A percentile compares a stretch with the other conserved stretches of the same genome.
Evolutionary conservation across 2,888 invertebrate genomes (phyloP).

Genomic region (Rambutsinella grinnellia): DNA sequence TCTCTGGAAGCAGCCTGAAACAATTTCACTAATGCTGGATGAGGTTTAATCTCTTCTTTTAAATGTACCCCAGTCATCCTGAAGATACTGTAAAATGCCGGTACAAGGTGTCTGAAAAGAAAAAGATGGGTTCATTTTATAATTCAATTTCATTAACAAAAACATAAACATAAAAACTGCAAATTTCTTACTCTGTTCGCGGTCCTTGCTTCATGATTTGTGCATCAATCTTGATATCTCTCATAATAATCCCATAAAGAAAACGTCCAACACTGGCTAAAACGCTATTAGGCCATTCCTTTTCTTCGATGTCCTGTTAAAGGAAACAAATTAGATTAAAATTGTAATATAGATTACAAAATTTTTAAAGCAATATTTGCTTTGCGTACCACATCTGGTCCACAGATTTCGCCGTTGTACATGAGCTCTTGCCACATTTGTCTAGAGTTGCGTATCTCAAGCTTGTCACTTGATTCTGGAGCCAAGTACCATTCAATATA

Average conservation of each 20-base stretch:
- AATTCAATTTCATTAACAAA: constrained; percentile 75
- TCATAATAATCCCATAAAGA: constrained; percentile 87
- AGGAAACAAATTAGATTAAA: no score
- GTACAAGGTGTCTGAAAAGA: constrained; percentile 75
- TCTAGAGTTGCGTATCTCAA: constrained; percentile 74
- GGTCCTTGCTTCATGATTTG: no score
- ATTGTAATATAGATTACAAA: constrained; percentile 9
- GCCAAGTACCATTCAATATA: constrained; percentile 78
- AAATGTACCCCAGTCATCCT: constrained; percentile 71
- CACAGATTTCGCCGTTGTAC: constrained; percentile 71
- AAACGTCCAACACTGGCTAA: constrained; percentile 82
- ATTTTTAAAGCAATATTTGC: constrained; percentile 5
- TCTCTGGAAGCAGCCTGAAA: constrained; percentile 79
- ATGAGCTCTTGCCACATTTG: constrained; percentile 81
- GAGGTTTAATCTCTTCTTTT: constrained; percentile 78
- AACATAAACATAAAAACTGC: no score
- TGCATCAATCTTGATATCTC: constrained; percentile 86
- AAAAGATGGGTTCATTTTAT: constrained; percentile 66
- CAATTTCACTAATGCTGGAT: constrained; percentile 81
- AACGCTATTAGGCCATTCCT: constrained; percentile 78
- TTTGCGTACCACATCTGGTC: constrained; percentile 73
- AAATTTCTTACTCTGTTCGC: no score
- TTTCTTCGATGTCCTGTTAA: constrained; percentile 69
- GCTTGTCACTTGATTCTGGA: no score
- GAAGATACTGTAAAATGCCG: constrained; percentile 85